Evolutionary conservation across 2,113 vertebrate genomes (phyloP), one percentile per base, ranked within the genome.

Genomic region (Sapajus apella): DNA sequence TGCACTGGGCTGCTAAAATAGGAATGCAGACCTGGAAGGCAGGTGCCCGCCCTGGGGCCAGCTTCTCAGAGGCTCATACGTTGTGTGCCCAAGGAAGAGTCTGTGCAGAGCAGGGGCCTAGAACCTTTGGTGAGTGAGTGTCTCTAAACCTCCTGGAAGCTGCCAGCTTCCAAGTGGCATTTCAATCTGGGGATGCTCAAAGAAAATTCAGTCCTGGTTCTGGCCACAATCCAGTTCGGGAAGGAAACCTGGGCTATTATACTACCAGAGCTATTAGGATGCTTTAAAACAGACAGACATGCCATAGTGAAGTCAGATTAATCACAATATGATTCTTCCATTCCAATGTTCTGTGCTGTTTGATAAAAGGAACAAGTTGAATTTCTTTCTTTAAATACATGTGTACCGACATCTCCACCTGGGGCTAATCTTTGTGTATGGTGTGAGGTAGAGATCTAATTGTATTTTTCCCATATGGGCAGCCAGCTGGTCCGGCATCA

Each of bases 381-480:
- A 30, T 92, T 81, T 92, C 56, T 66, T 66, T 35, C 92, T 89
- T 92, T 86, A 86, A 87, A 58, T 50, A 13, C 16, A 3, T 25
- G 21, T 25, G 11, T 82, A 32, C 10, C 20, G 64, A 6, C 17
- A 32, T 4, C 10, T 50, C 32, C 1, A 72, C 43, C 50, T 87
- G 70, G 23, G 76, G 47, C n/a, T 80, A n/a, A 35, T 76, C 82
- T 45, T 47, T 45, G 4, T 21, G n/a, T 58, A 11, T 5, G 18
- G 47, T 85, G 91, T 95, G 94, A 96, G 93, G 45, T 40, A 82
- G 84, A 56, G 56, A 58, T 90, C 64, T 79, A 1, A 83, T 45
- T 64, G 43, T 76, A 20, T 32, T 66, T 47, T n/a, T 17, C 27
- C 55, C 32, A 27, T 55, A 40, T 17, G 21, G 27, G 21, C 30